Evolutionary conservation across 2,797 vertebrate species (phyloP).

Genomic region (Manis javanica): DNA sequence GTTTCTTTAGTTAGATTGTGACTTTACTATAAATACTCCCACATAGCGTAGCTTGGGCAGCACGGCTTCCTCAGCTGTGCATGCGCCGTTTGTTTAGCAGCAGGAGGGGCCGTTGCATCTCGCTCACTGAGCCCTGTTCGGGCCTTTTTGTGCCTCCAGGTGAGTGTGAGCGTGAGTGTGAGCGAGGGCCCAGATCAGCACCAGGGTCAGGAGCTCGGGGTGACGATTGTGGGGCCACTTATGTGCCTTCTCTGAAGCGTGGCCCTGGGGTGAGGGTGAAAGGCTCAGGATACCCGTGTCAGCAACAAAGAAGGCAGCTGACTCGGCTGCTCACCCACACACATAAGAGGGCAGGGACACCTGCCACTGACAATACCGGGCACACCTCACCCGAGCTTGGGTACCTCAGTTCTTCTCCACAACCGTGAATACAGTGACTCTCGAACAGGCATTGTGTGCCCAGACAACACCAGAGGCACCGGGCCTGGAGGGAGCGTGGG

Average conservation of each 20-base stretch:
- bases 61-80: not conserved
- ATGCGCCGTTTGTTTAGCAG: accelerated
- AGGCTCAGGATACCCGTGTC: not conserved
- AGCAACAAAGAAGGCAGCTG: not conserved
- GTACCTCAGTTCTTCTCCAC: not conserved
- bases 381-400: not conserved
- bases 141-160: not conserved
- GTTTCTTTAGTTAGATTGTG: not conserved
- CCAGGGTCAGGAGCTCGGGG: not conserved
- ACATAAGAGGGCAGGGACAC: accelerated
- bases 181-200: too few relatives aligned
- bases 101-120: accelerated
- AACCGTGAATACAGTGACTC: accelerated
- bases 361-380: accelerated
- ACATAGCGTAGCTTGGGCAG: too few relatives aligned
- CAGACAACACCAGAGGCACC: not conserved
- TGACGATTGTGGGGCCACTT: too few relatives aligned
- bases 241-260: not conserved
- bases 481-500: not conserved
- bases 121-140: not conserved
- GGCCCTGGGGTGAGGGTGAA: too few relatives aligned
- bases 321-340: not conserved
- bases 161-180: too few relatives aligned
- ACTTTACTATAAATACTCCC: not conserved
- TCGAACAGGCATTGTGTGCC: accelerated